Evolutionary conservation across 2,797 vertebrate genomes (phyloP), one percentile per base, ranked within the genome.

Genomic region (Lacerta agilis): DNA sequence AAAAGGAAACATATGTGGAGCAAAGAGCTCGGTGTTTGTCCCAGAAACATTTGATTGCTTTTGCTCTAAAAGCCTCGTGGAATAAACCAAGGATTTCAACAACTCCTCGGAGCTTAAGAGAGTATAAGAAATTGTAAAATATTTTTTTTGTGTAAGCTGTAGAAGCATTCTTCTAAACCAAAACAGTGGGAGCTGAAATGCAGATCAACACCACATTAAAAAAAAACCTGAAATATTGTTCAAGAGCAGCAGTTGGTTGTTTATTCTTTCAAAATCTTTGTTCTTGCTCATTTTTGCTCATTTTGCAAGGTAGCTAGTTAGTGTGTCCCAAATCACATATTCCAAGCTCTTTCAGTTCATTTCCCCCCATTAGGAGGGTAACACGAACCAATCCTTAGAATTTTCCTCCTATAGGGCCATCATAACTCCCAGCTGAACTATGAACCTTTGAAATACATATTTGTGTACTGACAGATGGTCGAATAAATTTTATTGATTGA

Each of bases 1-100:
- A 96, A 97, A 91, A 96, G 92, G 94, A 94, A 95, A 96, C 97
- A 97, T 97, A 97, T 97, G 97, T 81, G 88, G 95, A 89, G 90
- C 89, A 91, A 96, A 94, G 90, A 94, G 92, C 64, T 94, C 89
- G 82, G 43, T 87, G 87, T 93, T 95, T 94, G 90, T 95, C 93
- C 93, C 91, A 94, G 90, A 97, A 88, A 64, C 55, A 58, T 90
- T 96, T 96, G 96, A 97, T 93, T 92, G 89, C 90, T 93, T 92
- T 91, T 95, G 79, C 92, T 94, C 92, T 90, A 87, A 87, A 92
- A 92, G 78, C 76, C 87, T 38, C 77, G 45, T 38, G 2, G 61
- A 82, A 13, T 83, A 78, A 90, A 85, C 61, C 85, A 86, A 71
- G 49, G 64, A 93, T 72, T 87, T 82, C 25, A 78, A 76, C 29